A percentile compares a stretch with the other conserved stretches of the same genome.
phyloP scores from a whole-genome alignment of 2,113 vertebrate genomes.

The Alethe castanea region DNA sequence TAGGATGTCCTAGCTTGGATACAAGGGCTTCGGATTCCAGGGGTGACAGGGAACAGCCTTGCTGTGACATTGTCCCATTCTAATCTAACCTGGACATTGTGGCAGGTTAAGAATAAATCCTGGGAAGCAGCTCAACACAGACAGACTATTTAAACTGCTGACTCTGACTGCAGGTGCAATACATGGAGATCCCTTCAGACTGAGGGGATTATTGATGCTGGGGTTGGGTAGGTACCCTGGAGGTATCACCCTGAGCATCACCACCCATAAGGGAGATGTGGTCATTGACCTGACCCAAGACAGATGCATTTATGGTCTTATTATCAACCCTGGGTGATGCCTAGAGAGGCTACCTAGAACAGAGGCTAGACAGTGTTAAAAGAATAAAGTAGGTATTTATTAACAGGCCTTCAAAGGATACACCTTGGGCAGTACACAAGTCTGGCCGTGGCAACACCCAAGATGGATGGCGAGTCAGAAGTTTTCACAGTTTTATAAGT shows the following conservation, averaged over 20 bases:
- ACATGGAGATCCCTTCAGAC: neutral
- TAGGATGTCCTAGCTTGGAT: neutral
- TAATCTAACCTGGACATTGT: fast-evolving
- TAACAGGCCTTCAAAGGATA: no score
- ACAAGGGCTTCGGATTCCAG: neutral
- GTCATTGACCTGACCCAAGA: neutral
- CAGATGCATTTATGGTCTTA: neutral
- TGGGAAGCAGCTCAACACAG: neutral
- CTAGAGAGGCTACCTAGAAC: no score
- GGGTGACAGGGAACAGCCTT: neutral
- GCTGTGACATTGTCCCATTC: neutral
- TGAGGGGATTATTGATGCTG: neutral
- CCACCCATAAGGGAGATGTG: neutral
- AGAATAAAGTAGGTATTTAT: no score
- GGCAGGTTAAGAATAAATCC: neutral
- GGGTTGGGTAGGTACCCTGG: neutral
- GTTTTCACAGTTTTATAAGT: no score
- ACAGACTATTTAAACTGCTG: neutral
- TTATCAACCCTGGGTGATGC: neutral
- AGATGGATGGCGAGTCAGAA: no score
- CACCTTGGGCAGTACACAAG: no score
- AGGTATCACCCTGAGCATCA: neutral
- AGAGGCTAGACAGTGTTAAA: no score
- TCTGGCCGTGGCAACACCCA: no score
- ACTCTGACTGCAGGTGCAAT: neutral